Base-by-base conservation (phyloP, 2,888 invertebrate genomes). In the Spodoptera littoralis region DNA sequence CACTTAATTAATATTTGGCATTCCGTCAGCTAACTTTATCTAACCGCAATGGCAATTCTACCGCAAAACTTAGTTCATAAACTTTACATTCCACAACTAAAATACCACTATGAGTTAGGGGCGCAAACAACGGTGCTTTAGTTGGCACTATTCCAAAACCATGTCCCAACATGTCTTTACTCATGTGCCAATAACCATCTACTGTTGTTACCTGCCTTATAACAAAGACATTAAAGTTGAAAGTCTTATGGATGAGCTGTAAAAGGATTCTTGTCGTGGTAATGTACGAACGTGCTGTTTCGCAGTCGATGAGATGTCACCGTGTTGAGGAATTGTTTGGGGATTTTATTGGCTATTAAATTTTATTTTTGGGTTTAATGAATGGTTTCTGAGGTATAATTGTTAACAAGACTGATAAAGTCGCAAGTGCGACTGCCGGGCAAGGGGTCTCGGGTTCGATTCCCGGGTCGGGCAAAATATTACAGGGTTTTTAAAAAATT, bases 121-220 rank as follows among this genome's bases (percentile, higher is more conserved):
- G 24, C 50, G 18, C 70, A 71, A 76, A 72, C 73, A 76, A 73
- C 71, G 48, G 46, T 52, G 43, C 24, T 24, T 56, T 43, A 44
- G n/a, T 51, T 73, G 76, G 73, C 73, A 36, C 36, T 2, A 52
- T 46, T 76, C 73, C 76, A 74, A 74, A 72, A 50, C 65, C 75
- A 50, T 73, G 72, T 74, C 54, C 63, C 11, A n/a, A 64, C 76
- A 68, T 76, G 60, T 68, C 76, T 64, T 53, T 51, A 45, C 56
- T 54, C 42, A 18, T 22, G 4, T 56, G 24, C 65, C 63, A 71
- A 76, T 45, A 49, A 43, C 13, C 9, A 42, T 6, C 2, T 45
- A 0, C 30, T 9, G 4, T 0, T 1, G 0, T 6, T 24, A 64
- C 6, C 24, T 18, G 0, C 12, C 9, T 1, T 76, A 56, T 27